These are phyloP conservation scores for Peromyscus leucopus DNA, from an alignment of 2,113 vertebrate species.

Conservation along the genomic window DNA sequence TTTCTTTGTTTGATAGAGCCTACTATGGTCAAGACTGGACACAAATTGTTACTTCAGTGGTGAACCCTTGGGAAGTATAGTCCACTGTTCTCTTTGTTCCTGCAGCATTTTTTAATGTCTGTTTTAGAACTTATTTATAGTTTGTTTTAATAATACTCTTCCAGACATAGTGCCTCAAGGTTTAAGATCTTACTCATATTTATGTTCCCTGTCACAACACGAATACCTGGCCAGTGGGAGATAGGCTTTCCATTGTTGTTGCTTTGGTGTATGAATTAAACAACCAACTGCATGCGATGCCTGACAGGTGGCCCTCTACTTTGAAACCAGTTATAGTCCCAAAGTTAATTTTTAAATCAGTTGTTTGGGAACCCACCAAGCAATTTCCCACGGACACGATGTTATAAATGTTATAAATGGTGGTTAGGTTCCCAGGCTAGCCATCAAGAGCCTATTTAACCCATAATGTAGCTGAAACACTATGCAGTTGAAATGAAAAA, in stretches of 20 bases:
- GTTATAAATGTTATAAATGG: slow-evolving; percentile 75
- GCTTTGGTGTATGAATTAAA: slow-evolving; percentile 54
- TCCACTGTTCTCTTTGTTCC: slow-evolving; percentile 17
- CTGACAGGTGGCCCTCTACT: slow-evolving; percentile 53
- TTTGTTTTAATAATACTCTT: slow-evolving; percentile 57
- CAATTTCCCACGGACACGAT: slow-evolving; percentile 76
- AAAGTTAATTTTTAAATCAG: slow-evolving; percentile 80
- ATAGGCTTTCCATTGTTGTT: slow-evolving; percentile 36
- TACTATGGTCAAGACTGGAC: not conserved
- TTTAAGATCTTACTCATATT: slow-evolving; percentile 33
- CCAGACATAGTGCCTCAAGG: not conserved
- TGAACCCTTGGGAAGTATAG: not conserved
- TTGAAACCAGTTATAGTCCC: slow-evolving; percentile 71
- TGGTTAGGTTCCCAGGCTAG: slow-evolving; percentile 75
- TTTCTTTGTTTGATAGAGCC: not conserved
- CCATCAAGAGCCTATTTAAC: slow-evolving; percentile 80
- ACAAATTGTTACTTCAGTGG: not conserved
- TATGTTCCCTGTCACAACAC: not conserved
- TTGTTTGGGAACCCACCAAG: slow-evolving; percentile 74
- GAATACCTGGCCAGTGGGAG: not conserved
- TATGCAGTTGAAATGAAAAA: slow-evolving; percentile 76
- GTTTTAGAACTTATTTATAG: slow-evolving; percentile 46
- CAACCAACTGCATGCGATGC: slow-evolving; percentile 82
- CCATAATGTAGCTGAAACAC: slow-evolving; percentile 71
- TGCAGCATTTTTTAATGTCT: not conserved